Evolutionary conservation across 2,888 invertebrate species (phyloP).

Genomic region (Eupeodes luniger): DNA sequence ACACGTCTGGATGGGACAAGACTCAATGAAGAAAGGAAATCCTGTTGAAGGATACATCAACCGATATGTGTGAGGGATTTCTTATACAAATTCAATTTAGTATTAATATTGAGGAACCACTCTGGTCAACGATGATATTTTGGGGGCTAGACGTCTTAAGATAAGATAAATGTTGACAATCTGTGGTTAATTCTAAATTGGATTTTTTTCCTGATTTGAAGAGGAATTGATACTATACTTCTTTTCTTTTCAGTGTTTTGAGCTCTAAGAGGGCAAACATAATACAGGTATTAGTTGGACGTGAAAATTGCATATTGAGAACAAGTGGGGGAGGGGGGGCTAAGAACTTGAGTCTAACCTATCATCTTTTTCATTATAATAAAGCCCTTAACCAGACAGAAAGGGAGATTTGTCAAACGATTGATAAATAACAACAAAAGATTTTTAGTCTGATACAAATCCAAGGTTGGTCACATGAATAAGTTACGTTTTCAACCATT

Average conservation of each 20-base stretch:
- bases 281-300: no score
- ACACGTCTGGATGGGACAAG: neutral
- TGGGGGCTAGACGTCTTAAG: conserved; percentile 48
- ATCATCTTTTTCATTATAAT: no score
- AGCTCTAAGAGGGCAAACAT: neutral
- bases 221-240: neutral
- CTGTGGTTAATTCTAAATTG: conserved; percentile 71
- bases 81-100: conserved; percentile 71
- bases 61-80: conserved; percentile 1
- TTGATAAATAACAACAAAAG: no score
- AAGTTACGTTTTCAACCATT: no score
- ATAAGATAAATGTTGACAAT: conserved; percentile 66
- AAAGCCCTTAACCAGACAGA: no score
- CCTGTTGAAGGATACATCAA: conserved; percentile 2
- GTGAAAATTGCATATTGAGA: no score
- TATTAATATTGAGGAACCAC: conserved; percentile 57
- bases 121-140: neutral
- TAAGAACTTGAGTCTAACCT: no score
- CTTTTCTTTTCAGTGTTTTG: neutral
- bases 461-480: no score
- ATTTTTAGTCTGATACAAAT: no score
- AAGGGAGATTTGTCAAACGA: no score
- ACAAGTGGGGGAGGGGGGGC: no score
- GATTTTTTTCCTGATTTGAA: conserved; percentile 36
- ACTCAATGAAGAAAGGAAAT: conserved; percentile 7